A percentile compares a stretch with the other conserved stretches of the same genome.
Evolutionary conservation across 2,113 vertebrate species (phyloP).

Genomic region (Excalfactoria chinensis): DNA sequence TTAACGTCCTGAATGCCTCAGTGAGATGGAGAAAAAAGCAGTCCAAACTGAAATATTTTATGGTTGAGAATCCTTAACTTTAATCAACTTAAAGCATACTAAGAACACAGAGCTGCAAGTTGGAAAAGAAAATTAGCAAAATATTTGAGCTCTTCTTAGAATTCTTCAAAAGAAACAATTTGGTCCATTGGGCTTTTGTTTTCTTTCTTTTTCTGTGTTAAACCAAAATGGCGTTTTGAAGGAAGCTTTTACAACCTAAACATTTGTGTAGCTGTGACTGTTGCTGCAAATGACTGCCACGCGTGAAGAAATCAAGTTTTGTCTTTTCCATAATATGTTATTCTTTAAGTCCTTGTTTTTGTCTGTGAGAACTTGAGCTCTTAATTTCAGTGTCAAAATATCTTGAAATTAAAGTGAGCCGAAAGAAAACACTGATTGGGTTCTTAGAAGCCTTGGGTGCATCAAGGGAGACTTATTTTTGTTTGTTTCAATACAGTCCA

Average conservation of each 20-base stretch:
- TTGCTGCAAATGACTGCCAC: constrained; percentile 2
- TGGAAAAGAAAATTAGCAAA: constrained; percentile 52
- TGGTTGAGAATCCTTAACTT: constrained; percentile 51
- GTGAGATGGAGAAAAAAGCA: constrained; percentile 8
- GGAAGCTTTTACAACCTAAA: constrained; percentile 45
- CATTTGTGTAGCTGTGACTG: constrained; percentile 41
- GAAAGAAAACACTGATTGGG: background rate
- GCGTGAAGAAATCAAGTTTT: constrained; percentile 22
- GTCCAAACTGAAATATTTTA: constrained; percentile 44
- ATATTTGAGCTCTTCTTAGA: constrained; percentile 3
- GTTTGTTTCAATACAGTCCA: background rate
- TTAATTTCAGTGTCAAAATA: constrained; percentile 27
- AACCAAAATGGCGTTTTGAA: constrained; percentile 34
- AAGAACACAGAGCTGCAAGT: background rate
- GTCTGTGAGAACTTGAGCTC: background rate
- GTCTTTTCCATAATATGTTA: constrained; percentile 37
- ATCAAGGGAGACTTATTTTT: background rate
- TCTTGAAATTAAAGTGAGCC: background rate
- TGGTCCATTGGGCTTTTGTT: background rate
- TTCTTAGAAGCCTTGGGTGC: background rate
- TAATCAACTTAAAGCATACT: constrained; percentile 44
- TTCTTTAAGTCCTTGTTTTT: background rate
- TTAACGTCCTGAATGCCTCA: constrained; percentile 52
- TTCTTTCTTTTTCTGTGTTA: constrained; percentile 9
- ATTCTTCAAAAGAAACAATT: constrained; percentile 38